Conservation (phyloP, 1,140 invertebrate species). For the Liolophura sinensis region DNA sequence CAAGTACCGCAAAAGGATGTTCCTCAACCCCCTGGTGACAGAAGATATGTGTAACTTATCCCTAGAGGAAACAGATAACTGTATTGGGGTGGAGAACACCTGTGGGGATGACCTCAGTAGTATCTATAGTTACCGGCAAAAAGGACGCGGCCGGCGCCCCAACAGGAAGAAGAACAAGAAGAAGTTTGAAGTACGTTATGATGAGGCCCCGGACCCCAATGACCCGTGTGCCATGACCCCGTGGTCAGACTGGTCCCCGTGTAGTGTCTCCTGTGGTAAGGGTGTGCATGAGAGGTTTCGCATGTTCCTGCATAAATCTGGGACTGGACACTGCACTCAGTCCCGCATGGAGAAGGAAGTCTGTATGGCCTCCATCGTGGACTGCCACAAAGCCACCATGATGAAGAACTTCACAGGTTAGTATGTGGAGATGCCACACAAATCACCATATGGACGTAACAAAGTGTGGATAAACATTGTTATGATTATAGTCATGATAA, state of each 20-base stretch:
- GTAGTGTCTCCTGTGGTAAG: conserved; percentile 65
- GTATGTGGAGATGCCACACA: no score
- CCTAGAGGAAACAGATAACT: conserved; percentile 56
- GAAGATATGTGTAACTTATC: conserved; percentile 59
- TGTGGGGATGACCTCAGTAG: conserved; percentile 10
- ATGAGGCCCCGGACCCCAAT: conserved; percentile 25
- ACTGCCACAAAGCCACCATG: conserved; percentile 49
- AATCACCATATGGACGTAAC: no score
- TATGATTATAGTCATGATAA: no score
- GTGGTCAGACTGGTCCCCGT: conserved; percentile 67
- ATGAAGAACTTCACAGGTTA: conserved; percentile 53
- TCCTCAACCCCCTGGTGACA: conserved; percentile 59
- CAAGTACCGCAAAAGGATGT: conserved; percentile 59
- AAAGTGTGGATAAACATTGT: no score
- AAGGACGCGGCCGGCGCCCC: conserved; percentile 1
- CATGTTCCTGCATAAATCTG: conserved; percentile 37
- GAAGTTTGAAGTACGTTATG: conserved; percentile 44
- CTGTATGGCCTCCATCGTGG: conserved; percentile 38
- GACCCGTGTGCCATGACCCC: conserved; percentile 60
- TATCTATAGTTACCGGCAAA: conserved; percentile 8
- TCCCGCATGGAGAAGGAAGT: conserved; percentile 47
- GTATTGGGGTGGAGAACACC: conserved; percentile 42
- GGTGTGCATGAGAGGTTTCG: conserved; percentile 47
- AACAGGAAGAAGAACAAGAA: conserved; percentile 49
- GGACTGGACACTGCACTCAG: conserved; percentile 35